These are phyloP conservation scores for Antigone vipio DNA, from an alignment of 2,113 vertebrate species.

Conservation along the genomic window DNA sequence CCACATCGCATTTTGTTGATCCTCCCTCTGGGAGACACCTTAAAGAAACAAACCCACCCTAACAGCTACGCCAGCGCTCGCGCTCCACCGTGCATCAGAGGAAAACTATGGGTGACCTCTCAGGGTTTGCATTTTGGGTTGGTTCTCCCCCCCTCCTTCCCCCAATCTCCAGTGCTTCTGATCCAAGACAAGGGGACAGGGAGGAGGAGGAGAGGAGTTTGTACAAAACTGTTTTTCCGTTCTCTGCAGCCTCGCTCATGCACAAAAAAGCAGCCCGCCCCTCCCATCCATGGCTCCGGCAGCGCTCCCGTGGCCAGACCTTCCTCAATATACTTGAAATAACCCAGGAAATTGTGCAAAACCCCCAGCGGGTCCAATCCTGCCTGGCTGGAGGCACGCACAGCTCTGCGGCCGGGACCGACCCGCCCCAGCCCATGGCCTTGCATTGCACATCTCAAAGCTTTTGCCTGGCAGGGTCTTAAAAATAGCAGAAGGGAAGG, in stretches of 20 bases:
- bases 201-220: not conserved
- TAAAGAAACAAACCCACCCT: conserved; percentile 59
- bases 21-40: conserved; percentile 57
- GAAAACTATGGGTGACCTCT: not conserved
- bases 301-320: not conserved
- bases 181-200: not conserved
- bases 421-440: too few species aligned
- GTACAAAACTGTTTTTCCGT: not conserved
- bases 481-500: not conserved
- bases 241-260: not conserved
- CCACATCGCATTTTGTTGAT: conserved; percentile 52
- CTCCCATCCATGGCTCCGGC: not conserved
- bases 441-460: rapidly evolving
- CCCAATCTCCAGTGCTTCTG: not conserved
- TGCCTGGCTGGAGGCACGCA: not conserved
- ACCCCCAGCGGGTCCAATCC: rapidly evolving
- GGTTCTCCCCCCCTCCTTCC: rapidly evolving
- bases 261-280: not conserved
- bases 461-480: not conserved
- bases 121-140: not conserved
- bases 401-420: rapidly evolving
- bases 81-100: not conserved
- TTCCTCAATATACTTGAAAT: not conserved
- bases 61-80: not conserved
- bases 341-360: conserved; percentile 50